Evolutionary conservation across 2,888 invertebrate genomes (phyloP), one percentile per base, ranked within the genome.

Genomic region (Ceratothoa steindachneri): DNA sequence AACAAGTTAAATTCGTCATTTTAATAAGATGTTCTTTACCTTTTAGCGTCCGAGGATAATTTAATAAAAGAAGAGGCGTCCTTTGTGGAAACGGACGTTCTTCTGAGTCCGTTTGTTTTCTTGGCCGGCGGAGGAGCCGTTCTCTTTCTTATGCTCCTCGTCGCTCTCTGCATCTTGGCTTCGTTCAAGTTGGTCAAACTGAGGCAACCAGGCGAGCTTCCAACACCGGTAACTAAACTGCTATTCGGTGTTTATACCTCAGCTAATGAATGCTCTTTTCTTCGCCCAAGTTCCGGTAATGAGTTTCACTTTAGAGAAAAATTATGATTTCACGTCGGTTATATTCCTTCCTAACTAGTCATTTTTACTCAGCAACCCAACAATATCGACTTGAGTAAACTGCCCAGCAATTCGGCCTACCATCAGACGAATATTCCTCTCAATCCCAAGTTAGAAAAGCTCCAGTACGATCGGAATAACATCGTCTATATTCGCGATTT

Each of bases 381-480:
- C 22, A n/a, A 91, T 82, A 93, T 93, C 81, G 94, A 95, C 85
- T 86, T 95, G 80, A 91, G 93, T 83, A 94, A 94, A 85, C 86
- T 95, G 68, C 94, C 94, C 0, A 91, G 90, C 81, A 95, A 95
- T 84, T 87, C 91, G 82, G 90, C 93, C 64, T 95, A 95, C 84
- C 94, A 95, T 82, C 90, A 92, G 82, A 91, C 92, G 30, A 92
- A 92, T 80, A 90, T 91, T 15, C 91, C 91, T 82, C 86, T 96
- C 60, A 95, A 96, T 87, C 94, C 96, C 0, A 95, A 94, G 83
- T 86, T 97, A 74, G 96, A 97, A 84, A 92, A 93, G 82, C 86
- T 96, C 31, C 97, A 97, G 84, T 97, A 95, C 86, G 96, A 96
- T 0, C 88, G 97, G 52, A 97, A 97, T 83, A 94, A 97, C 84